Conservation (phyloP, 1,140 invertebrate species). For the Diploscapter pachys region DNA sequence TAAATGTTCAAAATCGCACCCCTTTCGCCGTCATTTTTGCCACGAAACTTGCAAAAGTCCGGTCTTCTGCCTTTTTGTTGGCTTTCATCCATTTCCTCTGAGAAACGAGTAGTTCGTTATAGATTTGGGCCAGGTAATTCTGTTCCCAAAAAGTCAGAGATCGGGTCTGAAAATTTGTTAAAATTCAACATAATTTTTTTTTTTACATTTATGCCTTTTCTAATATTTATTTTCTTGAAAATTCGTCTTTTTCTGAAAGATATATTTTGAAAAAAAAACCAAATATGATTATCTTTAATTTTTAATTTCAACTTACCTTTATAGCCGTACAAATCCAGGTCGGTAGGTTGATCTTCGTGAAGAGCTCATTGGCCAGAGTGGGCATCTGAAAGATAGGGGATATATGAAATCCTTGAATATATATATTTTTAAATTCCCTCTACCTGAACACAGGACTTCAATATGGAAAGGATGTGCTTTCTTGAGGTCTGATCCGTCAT, state of each 20-base stretch:
- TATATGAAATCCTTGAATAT: too few relatives aligned
- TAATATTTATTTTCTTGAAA: not conserved
- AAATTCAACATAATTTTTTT: too few relatives aligned
- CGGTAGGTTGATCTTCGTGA: slow-evolving; percentile 28
- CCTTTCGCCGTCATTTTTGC: too few relatives aligned
- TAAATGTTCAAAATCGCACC: too few relatives aligned
- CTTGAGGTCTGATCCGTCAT: slow-evolving; percentile 27
- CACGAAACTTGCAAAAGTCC: too few relatives aligned
- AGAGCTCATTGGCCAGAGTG: slow-evolving; percentile 31
- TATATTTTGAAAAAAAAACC: not conserved
- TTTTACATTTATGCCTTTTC: too few relatives aligned
- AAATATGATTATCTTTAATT: not conserved
- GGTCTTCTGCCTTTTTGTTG: too few relatives aligned
- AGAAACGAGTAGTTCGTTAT: too few relatives aligned
- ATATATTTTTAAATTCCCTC: too few relatives aligned
- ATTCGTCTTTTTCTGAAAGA: not conserved
- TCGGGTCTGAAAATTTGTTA: slow-evolving; percentile 17
- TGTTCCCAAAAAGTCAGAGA: slow-evolving; percentile 26
- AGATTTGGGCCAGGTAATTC: slow-evolving; percentile 29
- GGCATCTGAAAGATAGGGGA: slow-evolving; percentile 9
- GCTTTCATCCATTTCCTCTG: too few relatives aligned
- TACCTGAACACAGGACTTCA: slow-evolving; percentile 21
- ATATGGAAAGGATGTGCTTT: slow-evolving; percentile 21
- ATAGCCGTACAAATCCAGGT: slow-evolving; percentile 33
- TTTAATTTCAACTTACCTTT: slow-evolving; percentile 8